Base-by-base conservation (phyloP, 92 coral and sea anemone genomes). In the Paragorgia papillata region DNA sequence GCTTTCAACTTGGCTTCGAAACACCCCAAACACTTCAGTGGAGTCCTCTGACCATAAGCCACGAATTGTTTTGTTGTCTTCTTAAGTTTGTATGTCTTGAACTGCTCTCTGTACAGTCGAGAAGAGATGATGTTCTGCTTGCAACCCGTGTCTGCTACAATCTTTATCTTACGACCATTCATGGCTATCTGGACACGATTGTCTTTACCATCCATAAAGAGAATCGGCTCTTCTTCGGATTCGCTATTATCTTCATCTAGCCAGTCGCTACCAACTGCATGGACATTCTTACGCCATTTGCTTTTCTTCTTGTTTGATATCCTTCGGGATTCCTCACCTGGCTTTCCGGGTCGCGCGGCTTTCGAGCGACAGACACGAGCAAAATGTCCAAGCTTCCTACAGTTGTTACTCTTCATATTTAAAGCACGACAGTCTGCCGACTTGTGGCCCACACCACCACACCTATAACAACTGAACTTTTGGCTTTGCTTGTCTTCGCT, bases 41-140 rank as follows among this genome's bases (percentile, higher is more conserved):
- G 34, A 48, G 33, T 62, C 59, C 39, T 40, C 21, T 84, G 88
- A 22, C 84, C 88, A 62, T 84, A 84, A 26, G 66, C 88, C 12
- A 80, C 57, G 49, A 84, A 84, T 28, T 57, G 35, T 40, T 78
- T 84, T 27, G 20, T 35, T 4, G 84, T 84, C 19, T 24, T 26
- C 8, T 35, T 31, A 57, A 84, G 84, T 56, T 71, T 73, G 19
- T 27, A 84, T 13, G 63, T 31, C 41, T 58, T 82, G 41, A 82
- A 82, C 39, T 66, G 68, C 10, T 37, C 43, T 37, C 10, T 37
- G 10, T 4, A 37, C 4, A 37, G 43, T 10, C 10, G 43, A 4
- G 43, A 37, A 10, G 80, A 81, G 21, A 57, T 58, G 26, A 71
- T 81, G 21, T 81, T 70, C 69, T 57, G 62, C 85, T 81, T 81